These are phyloP conservation scores for Scalopus aquaticus DNA, from an alignment of 2,113 vertebrate species.

Conservation along the genomic window DNA sequence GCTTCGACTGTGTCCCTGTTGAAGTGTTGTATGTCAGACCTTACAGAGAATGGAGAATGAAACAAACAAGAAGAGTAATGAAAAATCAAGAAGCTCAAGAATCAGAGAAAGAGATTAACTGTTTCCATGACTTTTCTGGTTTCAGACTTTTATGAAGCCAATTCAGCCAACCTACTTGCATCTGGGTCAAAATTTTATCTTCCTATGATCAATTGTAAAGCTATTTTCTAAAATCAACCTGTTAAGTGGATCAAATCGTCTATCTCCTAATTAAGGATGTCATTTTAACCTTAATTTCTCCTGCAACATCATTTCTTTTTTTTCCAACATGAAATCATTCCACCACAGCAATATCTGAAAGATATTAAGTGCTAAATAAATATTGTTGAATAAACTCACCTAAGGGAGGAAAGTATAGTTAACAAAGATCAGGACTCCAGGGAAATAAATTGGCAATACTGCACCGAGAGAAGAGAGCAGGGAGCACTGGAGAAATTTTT, in stretches of 20 bases:
- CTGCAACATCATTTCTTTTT: not conserved
- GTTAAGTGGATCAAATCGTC: not conserved
- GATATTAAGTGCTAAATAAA: not conserved
- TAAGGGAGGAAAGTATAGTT: not conserved
- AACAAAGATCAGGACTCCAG: not conserved
- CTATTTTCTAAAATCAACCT: not conserved
- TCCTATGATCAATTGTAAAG: not conserved
- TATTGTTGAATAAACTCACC: not conserved
- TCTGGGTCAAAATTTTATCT: not conserved
- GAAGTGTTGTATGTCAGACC: not conserved
- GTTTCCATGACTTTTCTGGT: not conserved
- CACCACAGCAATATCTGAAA: not conserved
- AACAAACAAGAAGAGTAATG: not conserved
- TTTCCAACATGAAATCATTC: not conserved
- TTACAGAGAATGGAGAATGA: not conserved
- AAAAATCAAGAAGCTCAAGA: not conserved
- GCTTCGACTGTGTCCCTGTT: not conserved
- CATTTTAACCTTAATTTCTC: not conserved
- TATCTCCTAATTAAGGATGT: not conserved
- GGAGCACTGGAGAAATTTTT: not conserved
- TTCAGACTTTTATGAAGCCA: not conserved
- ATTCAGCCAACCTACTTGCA: not conserved
- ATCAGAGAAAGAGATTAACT: not conserved
- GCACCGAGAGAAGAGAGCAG: not conserved
- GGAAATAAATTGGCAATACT: not conserved